Evolutionary conservation across 1,140 invertebrate genomes (phyloP), one percentile per base, ranked within the genome.

Genomic region (Cydia amplana): DNA sequence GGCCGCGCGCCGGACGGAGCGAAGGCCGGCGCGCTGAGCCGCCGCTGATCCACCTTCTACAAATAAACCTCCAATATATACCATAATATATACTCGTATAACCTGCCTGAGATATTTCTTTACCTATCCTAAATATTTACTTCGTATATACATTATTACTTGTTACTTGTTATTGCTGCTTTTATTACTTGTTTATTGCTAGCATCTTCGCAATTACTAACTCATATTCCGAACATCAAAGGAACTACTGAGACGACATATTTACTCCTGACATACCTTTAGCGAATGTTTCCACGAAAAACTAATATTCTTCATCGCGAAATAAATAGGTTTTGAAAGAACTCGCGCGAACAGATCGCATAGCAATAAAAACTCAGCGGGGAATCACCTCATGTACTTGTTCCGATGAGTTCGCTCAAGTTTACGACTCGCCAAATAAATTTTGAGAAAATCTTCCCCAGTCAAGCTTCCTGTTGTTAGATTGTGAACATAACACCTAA

Each of bases 361-460:
- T 70, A 70, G 28, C 65, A 40, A 70, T 70, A 40, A 70, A 60
- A 40, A 70, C 65, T 70, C 65, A 40, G 65, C 36, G 32, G 65
- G 65, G 65, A 70, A 70, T 70, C 65, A 43, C 65, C 65, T 32
- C 36, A 32, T 70, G 65, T 40, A 23, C 16, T 65, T 70, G 65
- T 18, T 70, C 65, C 36, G 65, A 70, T 70, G 65, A 40, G 65
- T 70, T 40, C 18, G 2, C 65, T 9, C 32, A 40, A 40, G 32
- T 70, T 70, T 67, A 67, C 32, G 64, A 70, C n/a, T 36, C 23
- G 7, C 36, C 32, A 70, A 36, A 70, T 18, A 70, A 70, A 70
- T 70, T 18, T n/a, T 10, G 65, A 70, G n/a, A 40, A 70, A 36
- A 36, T 70, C 9, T 70, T 1, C n/a, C 43, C 65, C 65, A 70